Percentiles rank a stretch among this genome's conserved stretches.
These are phyloP conservation scores for Eurytoma californica DNA, from an alignment of 2,888 invertebrate genomes.

Conservation along the genomic window DNA sequence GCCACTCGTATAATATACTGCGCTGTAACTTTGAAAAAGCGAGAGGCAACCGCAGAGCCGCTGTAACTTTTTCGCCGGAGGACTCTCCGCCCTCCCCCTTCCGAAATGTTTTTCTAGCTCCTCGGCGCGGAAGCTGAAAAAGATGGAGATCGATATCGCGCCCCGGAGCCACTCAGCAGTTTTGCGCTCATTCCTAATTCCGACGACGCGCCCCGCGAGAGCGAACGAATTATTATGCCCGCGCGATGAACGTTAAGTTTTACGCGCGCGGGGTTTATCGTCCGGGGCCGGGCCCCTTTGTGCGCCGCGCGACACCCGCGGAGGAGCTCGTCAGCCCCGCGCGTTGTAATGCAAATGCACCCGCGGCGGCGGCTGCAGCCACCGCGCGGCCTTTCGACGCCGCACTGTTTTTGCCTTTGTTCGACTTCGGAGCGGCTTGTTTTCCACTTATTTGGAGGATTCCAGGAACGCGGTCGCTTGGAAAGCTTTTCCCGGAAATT, in stretches of 20 bases:
- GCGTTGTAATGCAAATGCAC: neutral
- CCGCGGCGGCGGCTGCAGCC: neutral
- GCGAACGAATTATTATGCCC: neutral
- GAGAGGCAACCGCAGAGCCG: constrained; percentile 1
- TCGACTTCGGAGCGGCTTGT: too few species aligned
- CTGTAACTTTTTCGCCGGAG: constrained; percentile 25
- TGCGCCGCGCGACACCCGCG: neutral
- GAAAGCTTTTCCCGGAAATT: too few species aligned
- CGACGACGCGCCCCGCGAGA: neutral
- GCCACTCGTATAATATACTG: constrained; percentile 2
- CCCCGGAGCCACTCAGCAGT: constrained; percentile 16
- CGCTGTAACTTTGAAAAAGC: constrained; percentile 4
- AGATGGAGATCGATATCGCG: constrained; percentile 2
- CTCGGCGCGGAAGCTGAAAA: neutral
- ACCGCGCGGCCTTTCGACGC: too few species aligned
- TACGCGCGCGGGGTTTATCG: neutral
- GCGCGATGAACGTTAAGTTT: neutral
- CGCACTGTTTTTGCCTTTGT: too few species aligned
- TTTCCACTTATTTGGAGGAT: too few species aligned
- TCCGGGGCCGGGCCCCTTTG: neutral
- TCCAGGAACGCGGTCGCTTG: too few species aligned
- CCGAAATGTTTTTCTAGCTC: neutral
- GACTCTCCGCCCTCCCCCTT: neutral
- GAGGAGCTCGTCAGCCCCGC: too few species aligned
- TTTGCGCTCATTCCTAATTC: neutral